Evolutionary conservation across 2,113 vertebrate genomes (phyloP).

Genomic region (Illadopsis cleaveri): DNA sequence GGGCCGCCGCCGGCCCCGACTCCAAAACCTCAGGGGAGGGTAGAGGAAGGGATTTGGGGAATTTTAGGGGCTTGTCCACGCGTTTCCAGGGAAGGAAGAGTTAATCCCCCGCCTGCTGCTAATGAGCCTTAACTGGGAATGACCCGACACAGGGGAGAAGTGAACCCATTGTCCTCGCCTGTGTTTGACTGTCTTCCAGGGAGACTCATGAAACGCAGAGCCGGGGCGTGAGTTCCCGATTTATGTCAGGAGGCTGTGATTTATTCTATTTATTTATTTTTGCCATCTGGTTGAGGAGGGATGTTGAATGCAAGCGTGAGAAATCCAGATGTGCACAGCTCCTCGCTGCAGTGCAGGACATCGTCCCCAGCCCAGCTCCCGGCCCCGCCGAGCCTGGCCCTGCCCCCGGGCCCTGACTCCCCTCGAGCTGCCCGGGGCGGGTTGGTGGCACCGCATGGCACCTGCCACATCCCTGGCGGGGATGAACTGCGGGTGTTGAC

Average conservation of each 20-base stretch:
- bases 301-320: constrained; percentile 48
- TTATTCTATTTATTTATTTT: constrained; percentile 72
- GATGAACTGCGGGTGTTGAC: neutral
- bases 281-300: constrained; percentile 65
- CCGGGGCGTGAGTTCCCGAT: constrained; percentile 53
- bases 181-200: constrained; percentile 56
- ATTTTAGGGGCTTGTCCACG: neutral
- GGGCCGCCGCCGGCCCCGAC: neutral
- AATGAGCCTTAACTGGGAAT: constrained; percentile 66
- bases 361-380: neutral
- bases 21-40: neutral
- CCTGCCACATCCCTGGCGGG: accelerated
- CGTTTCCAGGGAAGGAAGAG: constrained; percentile 12
- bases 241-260: constrained; percentile 63
- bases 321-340: constrained; percentile 64
- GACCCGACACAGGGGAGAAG: constrained; percentile 59
- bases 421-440: accelerated
- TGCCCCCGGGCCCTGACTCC: neutral
- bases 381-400: neutral
- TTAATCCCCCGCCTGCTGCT: constrained; percentile 24
- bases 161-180: constrained; percentile 62
- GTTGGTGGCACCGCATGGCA: neutral
- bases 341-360: neutral
- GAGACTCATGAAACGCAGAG: constrained; percentile 56
- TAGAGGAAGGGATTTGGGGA: neutral